Conservation (phyloP, 2,888 invertebrate species). For the Pristionchus maxplancki region DNA sequence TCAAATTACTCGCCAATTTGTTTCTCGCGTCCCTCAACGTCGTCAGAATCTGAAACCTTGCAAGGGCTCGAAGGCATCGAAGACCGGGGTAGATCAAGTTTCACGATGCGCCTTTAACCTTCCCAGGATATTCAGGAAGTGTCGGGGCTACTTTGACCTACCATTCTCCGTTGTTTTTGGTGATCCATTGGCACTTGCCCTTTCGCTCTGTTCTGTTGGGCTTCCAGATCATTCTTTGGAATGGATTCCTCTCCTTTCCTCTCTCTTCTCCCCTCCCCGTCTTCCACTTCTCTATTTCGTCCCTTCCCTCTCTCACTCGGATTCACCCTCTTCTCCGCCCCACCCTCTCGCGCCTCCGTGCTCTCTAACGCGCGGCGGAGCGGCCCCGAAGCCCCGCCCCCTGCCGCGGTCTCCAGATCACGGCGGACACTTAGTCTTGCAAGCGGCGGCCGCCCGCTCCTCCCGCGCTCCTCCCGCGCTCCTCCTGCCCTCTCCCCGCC, state of each 20-base stretch:
- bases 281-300: constrained; percentile 13
- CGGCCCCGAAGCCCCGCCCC: constrained; percentile 40
- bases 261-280: not conserved
- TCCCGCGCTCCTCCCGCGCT: constrained; percentile 18
- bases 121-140: too few species aligned
- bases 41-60: not conserved
- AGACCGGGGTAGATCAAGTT: not conserved
- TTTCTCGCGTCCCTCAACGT: not conserved
- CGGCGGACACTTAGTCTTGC: not conserved
- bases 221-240: not conserved
- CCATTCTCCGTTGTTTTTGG: not conserved
- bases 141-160: not conserved
- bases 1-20: not conserved
- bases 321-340: constrained; percentile 35
- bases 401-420: constrained; percentile 29
- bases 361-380: constrained; percentile 32
- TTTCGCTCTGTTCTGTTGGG: constrained; percentile 7
- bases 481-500: constrained; percentile 51
- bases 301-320: constrained; percentile 52
- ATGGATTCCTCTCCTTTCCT: not conserved
- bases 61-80: not conserved
- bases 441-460: constrained; percentile 3
- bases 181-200: not conserved
- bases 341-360: not conserved
- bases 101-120: too few species aligned